Conservation (phyloP, 1,140 invertebrate species). For the Leptinotarsa texana region DNA sequence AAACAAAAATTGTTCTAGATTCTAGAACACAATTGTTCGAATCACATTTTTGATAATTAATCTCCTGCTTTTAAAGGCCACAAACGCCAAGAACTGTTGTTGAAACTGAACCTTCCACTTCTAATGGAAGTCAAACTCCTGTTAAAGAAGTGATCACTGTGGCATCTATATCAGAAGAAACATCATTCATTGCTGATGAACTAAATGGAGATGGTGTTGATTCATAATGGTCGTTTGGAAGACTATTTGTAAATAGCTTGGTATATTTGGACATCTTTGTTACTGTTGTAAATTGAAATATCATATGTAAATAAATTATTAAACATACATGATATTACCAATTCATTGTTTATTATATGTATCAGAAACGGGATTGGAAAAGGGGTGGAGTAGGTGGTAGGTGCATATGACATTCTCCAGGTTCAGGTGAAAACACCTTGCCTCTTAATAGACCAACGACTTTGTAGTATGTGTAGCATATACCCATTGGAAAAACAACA, state of each 20-base stretch:
- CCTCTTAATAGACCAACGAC: too few species aligned
- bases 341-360: too few species aligned
- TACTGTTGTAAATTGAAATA: slow-evolving; percentile 7
- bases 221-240: slow-evolving; percentile 24
- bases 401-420: too few species aligned
- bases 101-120: slow-evolving; percentile 38
- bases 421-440: too few species aligned
- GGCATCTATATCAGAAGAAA: slow-evolving; percentile 66
- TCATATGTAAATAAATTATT: slow-evolving; percentile 12
- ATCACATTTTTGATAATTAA: too few species aligned
- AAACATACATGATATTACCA: too few species aligned
- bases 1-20: too few species aligned
- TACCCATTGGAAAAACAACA: too few species aligned
- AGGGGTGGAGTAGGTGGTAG: too few species aligned
- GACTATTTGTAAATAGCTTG: neutral
- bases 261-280: neutral
- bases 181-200: slow-evolving; percentile 68
- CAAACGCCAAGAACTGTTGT: slow-evolving; percentile 46
- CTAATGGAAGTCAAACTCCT: slow-evolving; percentile 30
- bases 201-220: slow-evolving; percentile 66
- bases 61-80: slow-evolving; percentile 36
- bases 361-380: too few species aligned
- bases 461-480: too few species aligned
- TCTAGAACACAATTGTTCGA: neutral
- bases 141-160: slow-evolving; percentile 48